Evolutionary conservation across 2,113 vertebrate species (phyloP), one percentile per base, ranked within the genome.

Genomic region (Halichoeres trimaculatus): DNA sequence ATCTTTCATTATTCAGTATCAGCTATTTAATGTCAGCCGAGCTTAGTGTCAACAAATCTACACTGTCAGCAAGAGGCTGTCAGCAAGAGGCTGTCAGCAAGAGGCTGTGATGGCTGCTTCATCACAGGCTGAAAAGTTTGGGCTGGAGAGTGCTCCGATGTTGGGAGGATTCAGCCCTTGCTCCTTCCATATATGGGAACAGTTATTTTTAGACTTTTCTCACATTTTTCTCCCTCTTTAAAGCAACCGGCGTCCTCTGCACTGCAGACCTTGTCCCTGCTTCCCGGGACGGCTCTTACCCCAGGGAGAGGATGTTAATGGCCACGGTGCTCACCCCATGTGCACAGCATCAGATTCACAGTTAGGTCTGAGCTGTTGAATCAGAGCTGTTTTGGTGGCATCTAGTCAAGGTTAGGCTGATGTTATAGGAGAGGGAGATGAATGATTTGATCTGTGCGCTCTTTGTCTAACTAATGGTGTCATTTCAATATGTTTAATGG

Each of bases 41-140:
- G 20, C 40, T 69, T 12, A 35, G n/a, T 7, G 53, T 60, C 45
- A 53, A 13, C 43, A 36, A 68, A 63, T 63, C 62, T 7, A 17
- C 10, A 5, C 19, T 8, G 22, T 54, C 26, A 54, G 22, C 23
- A 23, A 22, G 34, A 56, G 34, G 8, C 34, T 8, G 30, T 35
- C 35, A 11, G 17, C n/a, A n/a, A n/a, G n/a, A n/a, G n/a, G n/a
- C 19, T 8, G 22, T 54, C 26, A 54, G 22, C 23, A 23, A 22
- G 34, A 56, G 34, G 8, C 34, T 8, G 30, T 35, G 24, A 11
- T 12, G 47, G 38, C 13, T 59, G 23, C 6, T 56, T 79, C 35
- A 68, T 41, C 50, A 51, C 50, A 17, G 40, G 19, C 9, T 74
- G 10, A 57, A 61, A 67, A 19, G 23, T 57, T 73, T 52, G 47